Evolutionary conservation across 1,140 invertebrate genomes (phyloP), one percentile per base, ranked within the genome.

Genomic region (Aphelenchoides fujianensis): DNA sequence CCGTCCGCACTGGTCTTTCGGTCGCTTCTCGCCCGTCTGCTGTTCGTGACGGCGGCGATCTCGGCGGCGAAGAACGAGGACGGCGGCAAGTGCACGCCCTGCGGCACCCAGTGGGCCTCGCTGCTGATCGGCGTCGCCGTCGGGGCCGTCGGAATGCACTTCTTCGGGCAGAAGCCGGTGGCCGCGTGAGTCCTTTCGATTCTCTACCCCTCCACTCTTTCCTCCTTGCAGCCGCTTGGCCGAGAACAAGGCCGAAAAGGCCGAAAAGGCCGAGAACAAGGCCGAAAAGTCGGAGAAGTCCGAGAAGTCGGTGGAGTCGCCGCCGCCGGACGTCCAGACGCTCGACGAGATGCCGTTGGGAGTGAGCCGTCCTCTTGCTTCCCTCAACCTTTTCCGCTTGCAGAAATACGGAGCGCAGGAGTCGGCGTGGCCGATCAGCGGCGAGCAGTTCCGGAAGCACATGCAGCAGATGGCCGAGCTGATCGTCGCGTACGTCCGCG

Each of bases 401-500:
- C 34, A 59, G 55, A 66, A 66, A 32, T 66, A 66, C 32, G 63
- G 27, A n/a, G 36, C 16, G 12, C 63, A 48, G 19, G 63, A 66
- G 9, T n/a, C 16, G 1, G 53, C 66, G 41, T 16, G 12, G 19
- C 53, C 66, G 34, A n/a, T 63, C 9, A 68, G 31, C 16, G n/a
- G 9, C 16, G 30, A 68, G 19, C 7, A 68, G 1, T 68, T 63
- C 9, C 53, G 48, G 12, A 12, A 64, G n/a, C 9, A n/a, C 55
- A 64, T 68, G 66, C 16, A 16, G 27, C 23, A 68, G 19, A 9
- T 68, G n/a, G 1, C 19, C 16, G 48, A 68, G 16, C 34, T 68
- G 12, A 68, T 68, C 30, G 53, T 67, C 7, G 53, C 7, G 16
- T 68, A 67, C 34, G 48, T 68, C 2, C 37, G 16, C 9, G 19